Conservation (phyloP, 2,797 vertebrate genomes). For the Macroramphosus scolopax region DNA sequence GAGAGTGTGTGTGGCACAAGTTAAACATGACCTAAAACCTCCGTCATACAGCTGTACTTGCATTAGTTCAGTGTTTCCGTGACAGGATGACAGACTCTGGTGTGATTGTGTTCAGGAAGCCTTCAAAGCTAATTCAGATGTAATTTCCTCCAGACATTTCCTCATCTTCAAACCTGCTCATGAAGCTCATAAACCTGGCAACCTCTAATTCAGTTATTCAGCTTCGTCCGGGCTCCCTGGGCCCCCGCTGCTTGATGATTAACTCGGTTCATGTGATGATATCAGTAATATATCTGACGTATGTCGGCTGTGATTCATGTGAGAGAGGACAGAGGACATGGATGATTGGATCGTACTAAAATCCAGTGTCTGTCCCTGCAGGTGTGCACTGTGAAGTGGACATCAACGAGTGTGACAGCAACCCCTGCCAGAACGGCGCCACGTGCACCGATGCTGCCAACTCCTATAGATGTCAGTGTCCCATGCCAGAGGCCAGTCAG, state of each 20-base stretch:
- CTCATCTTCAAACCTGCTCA: slow-evolving; percentile 22
- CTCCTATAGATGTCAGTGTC: slow-evolving; percentile 85
- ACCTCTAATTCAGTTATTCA: slow-evolving; percentile 6
- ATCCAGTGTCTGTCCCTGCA: slow-evolving; percentile 49
- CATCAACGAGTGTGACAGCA: slow-evolving; percentile 86
- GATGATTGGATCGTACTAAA: too few relatives aligned
- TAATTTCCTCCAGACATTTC: slow-evolving; percentile 35
- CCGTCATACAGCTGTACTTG: too few relatives aligned
- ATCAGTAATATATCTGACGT: background rate
- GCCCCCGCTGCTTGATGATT: background rate
- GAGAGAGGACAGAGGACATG: too few relatives aligned
- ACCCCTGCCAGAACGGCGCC: slow-evolving; percentile 88
- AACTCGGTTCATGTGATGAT: background rate
- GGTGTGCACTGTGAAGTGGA: slow-evolving; percentile 87
- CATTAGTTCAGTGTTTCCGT: too few relatives aligned
- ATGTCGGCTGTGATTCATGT: background rate
- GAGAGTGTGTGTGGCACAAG: background rate
- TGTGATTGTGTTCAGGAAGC: too few relatives aligned
- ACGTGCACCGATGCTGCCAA: slow-evolving; percentile 82
- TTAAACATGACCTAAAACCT: too few relatives aligned
- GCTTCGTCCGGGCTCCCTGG: slow-evolving; percentile 8
- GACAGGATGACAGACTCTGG: slow-evolving; percentile 3
- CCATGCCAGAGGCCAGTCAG: slow-evolving; percentile 56
- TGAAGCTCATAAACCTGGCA: too few relatives aligned
- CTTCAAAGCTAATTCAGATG: too few relatives aligned